Evolutionary conservation across 1,140 invertebrate genomes (phyloP).

Genomic region (Cataglyphis hispanica): DNA sequence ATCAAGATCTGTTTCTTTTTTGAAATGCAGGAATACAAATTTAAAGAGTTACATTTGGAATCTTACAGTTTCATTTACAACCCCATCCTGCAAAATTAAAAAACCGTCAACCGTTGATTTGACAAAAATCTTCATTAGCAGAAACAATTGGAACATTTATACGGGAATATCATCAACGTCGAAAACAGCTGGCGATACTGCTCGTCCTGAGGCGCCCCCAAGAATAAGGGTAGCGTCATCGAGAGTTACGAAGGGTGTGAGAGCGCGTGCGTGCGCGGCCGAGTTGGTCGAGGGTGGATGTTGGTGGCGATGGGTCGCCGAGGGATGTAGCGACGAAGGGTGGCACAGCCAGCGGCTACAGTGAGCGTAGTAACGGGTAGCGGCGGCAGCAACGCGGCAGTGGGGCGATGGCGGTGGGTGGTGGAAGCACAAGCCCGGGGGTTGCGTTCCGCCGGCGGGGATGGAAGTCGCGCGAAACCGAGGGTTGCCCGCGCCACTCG

Average conservation of each 20-base stretch:
- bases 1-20: neutral
- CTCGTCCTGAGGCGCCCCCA: constrained; percentile 70
- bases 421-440: constrained; percentile 68
- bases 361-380: constrained; percentile 50
- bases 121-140: neutral
- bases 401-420: constrained; percentile 57
- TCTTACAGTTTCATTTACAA: neutral
- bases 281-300: constrained; percentile 50
- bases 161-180: neutral
- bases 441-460: constrained; percentile 77
- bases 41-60: neutral
- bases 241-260: constrained; percentile 29
- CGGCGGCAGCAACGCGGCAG: neutral
- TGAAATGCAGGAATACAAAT: neutral
- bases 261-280: constrained; percentile 57
- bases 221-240: constrained; percentile 45
- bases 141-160: constrained; percentile 11
- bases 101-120: neutral
- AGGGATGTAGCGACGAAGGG: constrained; percentile 51
- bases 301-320: constrained; percentile 23
- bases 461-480: constrained; percentile 77
- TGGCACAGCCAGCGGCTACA: constrained; percentile 54
- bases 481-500: constrained; percentile 78
- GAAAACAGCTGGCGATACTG: constrained; percentile 34
- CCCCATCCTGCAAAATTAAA: neutral